Conservation (phyloP, 2,113 vertebrate species). For the Vidua chalybeata region DNA sequence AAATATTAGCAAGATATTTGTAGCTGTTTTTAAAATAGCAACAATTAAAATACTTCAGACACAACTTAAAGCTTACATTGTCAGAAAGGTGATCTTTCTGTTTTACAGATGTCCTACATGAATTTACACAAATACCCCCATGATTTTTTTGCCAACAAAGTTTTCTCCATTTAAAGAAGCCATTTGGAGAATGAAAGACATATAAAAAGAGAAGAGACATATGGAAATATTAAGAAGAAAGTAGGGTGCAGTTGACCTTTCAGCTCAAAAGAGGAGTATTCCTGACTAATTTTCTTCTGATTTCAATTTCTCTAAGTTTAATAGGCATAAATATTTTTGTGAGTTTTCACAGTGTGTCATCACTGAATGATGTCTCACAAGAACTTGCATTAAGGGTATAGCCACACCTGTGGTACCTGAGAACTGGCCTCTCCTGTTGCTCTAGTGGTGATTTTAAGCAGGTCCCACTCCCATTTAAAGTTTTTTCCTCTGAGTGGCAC, state of each 20-base stretch:
- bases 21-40: constrained; percentile 11
- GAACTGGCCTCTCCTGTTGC: not conserved
- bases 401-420: not conserved
- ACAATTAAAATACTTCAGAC: not conserved
- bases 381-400: not conserved
- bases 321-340: not conserved
- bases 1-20: constrained; percentile 21
- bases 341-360: not conserved
- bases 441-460: not conserved
- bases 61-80: not conserved
- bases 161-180: not conserved
- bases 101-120: not conserved
- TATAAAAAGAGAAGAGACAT: not conserved
- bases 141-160: not conserved
- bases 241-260: not conserved
- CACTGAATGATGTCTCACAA: not conserved
- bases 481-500: not conserved
- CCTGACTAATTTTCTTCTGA: not conserved
- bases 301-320: not conserved
- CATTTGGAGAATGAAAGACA: not conserved
- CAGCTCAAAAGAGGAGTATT: not conserved
- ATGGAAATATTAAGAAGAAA: not conserved
- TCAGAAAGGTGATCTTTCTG: not conserved
- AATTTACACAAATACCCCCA: not conserved
- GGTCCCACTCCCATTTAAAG: not conserved